Evolutionary conservation across 2,113 vertebrate species (phyloP), one percentile per base, ranked within the genome.

Genomic region (Hiodon alosoides): DNA sequence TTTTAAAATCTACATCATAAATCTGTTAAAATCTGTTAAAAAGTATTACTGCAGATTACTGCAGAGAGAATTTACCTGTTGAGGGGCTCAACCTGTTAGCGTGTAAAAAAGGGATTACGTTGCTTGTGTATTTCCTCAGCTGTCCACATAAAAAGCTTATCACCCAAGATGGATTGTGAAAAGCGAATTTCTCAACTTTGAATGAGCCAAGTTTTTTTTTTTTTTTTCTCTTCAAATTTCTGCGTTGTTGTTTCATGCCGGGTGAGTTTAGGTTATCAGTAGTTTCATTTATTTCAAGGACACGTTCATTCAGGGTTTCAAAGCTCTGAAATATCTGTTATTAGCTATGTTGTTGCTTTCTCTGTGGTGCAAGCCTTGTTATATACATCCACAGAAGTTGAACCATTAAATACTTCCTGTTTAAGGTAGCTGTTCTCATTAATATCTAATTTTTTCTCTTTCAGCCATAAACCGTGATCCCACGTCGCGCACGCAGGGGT

Each of bases 81-180:
- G 31, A 31, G 31, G 31, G 50, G 8, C 60, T 65, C 3, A 53
- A 17, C 46, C 71, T 11, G 8, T 46, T 16, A 17, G 3, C 31
- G 7, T 61, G 50, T n/a, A 2, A 60, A 73, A 51, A 54, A 5
- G 2, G 48, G 17, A 13, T 59, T 48, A 5, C 14, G 31, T 14
- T 57, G 3, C 8, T 47, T 52, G 48, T 31, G 5, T 71, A 50
- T 71, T 71, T 71, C 17, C 31, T 47, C 54, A 71, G 16, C 55
- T 71, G 55, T 71, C 69, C 16, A 4, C 47, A 3, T 71, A 31
- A 3, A 54, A 69, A 69, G 67, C 67, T 16, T 69, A 17, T 50
- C 67, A 52, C 10, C 1, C 7, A 69, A 69, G 67, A 71, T 71
- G 46, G 69, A 71, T 71, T 13, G 69, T 8, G 5, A 5, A 17